Evolutionary conservation across 2,113 vertebrate species (phyloP).

Genomic region (Entelurus aequoreus): DNA sequence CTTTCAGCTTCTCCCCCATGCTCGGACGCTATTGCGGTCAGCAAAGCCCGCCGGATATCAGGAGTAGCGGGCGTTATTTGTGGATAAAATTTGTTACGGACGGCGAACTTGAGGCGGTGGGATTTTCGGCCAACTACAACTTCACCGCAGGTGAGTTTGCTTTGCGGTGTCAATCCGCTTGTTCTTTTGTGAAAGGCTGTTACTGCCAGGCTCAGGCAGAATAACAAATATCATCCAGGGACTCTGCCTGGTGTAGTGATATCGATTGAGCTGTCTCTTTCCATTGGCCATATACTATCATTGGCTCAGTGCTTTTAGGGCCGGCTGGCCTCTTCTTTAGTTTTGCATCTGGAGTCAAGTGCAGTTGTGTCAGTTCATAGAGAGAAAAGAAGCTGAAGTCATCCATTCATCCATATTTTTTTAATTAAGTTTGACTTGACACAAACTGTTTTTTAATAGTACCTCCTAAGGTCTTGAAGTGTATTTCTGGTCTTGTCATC

Average conservation of each 20-base stretch:
- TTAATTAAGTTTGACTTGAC: too few relatives aligned
- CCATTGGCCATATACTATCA: slow-evolving; percentile 29
- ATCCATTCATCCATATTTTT: background rate
- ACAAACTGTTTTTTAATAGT: too few relatives aligned
- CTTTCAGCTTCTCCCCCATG: slow-evolving; percentile 96
- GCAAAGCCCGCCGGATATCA: slow-evolving; percentile 91
- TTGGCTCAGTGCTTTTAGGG: slow-evolving; percentile 21
- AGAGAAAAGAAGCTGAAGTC: slow-evolving; percentile 3
- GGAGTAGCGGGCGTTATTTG: slow-evolving; percentile 94
- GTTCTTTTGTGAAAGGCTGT: slow-evolving; percentile 14
- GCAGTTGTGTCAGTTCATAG: slow-evolving; percentile 4
- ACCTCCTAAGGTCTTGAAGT: too few relatives aligned
- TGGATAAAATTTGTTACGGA: slow-evolving; percentile 99
- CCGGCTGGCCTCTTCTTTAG: slow-evolving; percentile 12
- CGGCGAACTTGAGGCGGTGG: slow-evolving; percentile 93
- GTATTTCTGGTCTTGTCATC: too few relatives aligned
- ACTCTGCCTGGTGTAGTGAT: slow-evolving; percentile 26
- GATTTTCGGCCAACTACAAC: slow-evolving; percentile 96
- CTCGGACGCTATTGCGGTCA: slow-evolving; percentile 97
- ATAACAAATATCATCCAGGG: slow-evolving; percentile 36
- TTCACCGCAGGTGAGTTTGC: slow-evolving; percentile 86
- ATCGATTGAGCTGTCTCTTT: slow-evolving; percentile 51
- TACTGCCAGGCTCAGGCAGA: slow-evolving; percentile 25
- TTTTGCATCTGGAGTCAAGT: slow-evolving; percentile 6
- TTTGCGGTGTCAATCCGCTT: background rate